These are phyloP conservation scores for Eurytoma californica DNA, from an alignment of 2,888 invertebrate genomes.

Conservation along the genomic window DNA sequence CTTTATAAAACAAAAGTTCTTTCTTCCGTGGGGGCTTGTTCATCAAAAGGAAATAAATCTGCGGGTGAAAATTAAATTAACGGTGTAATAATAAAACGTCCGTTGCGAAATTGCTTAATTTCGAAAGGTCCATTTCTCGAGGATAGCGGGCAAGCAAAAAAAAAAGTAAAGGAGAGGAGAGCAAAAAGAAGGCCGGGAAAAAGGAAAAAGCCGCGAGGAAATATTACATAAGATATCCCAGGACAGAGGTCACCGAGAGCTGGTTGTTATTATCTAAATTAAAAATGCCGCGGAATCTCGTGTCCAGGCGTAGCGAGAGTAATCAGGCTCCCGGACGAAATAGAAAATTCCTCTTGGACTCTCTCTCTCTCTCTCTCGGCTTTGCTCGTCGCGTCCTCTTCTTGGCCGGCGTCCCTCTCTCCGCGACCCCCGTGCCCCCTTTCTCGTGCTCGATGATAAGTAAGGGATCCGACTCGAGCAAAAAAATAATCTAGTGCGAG, in stretches of 20 bases:
- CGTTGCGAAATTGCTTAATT: slow-evolving; percentile 14
- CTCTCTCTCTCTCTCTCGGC: slow-evolving; percentile 55
- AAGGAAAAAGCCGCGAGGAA: slow-evolving; percentile 54
- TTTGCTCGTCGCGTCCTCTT: slow-evolving; percentile 50
- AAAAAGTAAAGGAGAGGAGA: slow-evolving; percentile 13
- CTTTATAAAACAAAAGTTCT: not conserved
- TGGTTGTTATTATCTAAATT: slow-evolving; percentile 69
- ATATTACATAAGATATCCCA: slow-evolving; percentile 51
- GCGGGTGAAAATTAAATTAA: not conserved
- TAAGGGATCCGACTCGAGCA: slow-evolving; percentile 39
- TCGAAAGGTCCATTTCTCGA: slow-evolving; percentile 44
- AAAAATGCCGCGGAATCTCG: slow-evolving; percentile 62
- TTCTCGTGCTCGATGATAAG: slow-evolving; percentile 50
- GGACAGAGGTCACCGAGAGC: slow-evolving; percentile 51
- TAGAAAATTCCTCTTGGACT: slow-evolving; percentile 67
- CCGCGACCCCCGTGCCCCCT: slow-evolving; percentile 5
- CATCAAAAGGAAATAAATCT: too few species aligned
- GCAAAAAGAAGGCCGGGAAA: not conserved
- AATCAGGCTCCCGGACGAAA: slow-evolving; percentile 63
- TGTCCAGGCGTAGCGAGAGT: slow-evolving; percentile 57
- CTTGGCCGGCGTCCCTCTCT: slow-evolving; percentile 13
- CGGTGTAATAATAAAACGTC: slow-evolving; percentile 13
- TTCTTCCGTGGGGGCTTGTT: too few species aligned
- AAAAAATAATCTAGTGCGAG: slow-evolving; percentile 29
- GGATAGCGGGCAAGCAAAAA: not conserved